Conservation (phyloP, 1,140 invertebrate species). For the Musca domestica region DNA sequence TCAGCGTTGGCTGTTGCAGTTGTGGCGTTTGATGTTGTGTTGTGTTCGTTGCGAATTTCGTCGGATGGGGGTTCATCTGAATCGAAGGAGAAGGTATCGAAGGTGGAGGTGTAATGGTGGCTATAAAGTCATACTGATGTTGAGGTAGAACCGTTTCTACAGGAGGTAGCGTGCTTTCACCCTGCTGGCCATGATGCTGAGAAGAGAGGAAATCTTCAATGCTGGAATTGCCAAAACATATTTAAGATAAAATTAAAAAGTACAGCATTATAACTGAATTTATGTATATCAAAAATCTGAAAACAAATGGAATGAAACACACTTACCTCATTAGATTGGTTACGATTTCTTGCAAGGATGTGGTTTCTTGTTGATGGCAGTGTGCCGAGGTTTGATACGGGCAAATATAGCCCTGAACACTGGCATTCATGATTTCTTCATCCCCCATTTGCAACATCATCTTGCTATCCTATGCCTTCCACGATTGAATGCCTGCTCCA, state of each 20-base stretch:
- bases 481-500: constrained; percentile 1
- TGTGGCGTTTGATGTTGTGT: background rate
- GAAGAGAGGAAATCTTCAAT: background rate
- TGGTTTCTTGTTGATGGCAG: background rate
- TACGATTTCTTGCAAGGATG: background rate
- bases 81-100: constrained; percentile 11
- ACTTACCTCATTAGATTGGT: background rate
- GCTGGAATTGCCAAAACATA: background rate
- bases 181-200: background rate
- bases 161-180: constrained; percentile 4
- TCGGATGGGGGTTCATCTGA: background rate
- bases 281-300: background rate
- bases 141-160: constrained; percentile 21
- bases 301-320: background rate
- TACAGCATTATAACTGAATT: too few relatives aligned
- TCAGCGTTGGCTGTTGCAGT: background rate
- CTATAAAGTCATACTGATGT: background rate
- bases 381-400: background rate
- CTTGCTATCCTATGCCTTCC: constrained; percentile 1
- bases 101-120: background rate
- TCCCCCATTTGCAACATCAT: constrained; percentile 16
- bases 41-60: background rate
- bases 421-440: background rate
- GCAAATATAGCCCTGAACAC: background rate
- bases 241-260: too few relatives aligned